phyloP scores from a whole-genome alignment of 2,888 invertebrate species.

The Tupiocoris notatus region DNA sequence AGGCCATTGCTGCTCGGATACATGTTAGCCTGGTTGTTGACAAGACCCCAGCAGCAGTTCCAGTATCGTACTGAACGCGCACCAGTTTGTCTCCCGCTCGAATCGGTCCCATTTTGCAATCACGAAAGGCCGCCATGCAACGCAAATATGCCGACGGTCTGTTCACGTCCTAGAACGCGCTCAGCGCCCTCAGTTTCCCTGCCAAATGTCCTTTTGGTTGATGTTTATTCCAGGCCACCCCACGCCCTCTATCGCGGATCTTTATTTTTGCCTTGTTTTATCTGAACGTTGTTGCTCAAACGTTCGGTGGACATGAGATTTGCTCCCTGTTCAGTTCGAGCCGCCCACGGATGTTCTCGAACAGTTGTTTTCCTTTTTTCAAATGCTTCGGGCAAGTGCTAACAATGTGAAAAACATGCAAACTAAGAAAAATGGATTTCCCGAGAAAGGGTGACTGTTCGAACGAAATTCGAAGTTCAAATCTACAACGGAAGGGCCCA shows the following conservation, averaged over 20 bases:
- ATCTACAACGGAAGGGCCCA: too few species aligned
- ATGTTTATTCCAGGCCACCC: not conserved
- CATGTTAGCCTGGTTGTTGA: constrained; percentile 25
- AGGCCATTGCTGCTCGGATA: not conserved
- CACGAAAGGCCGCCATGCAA: constrained; percentile 30
- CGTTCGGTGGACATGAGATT: not conserved
- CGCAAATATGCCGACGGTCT: constrained; percentile 20
- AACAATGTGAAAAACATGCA: not conserved
- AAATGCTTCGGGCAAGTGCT: not conserved
- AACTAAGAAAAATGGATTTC: not conserved
- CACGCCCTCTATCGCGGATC: not conserved
- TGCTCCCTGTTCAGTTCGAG: not conserved
- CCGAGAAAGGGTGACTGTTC: too few species aligned
- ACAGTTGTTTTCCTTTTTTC: not conserved
- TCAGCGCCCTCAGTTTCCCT: not conserved
- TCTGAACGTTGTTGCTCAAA: not conserved
- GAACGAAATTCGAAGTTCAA: too few species aligned
- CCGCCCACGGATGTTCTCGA: constrained; percentile 1
- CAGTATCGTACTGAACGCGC: not conserved
- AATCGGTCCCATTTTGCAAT: constrained; percentile 22
- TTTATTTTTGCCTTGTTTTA: not conserved
- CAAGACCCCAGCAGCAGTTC: not conserved
- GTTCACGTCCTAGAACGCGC: constrained; percentile 1
- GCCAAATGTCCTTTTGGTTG: not conserved
- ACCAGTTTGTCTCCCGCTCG: constrained; percentile 19